Evolutionary conservation across 2,113 vertebrate genomes (phyloP).

Genomic region (Hypanus sabinus): DNA sequence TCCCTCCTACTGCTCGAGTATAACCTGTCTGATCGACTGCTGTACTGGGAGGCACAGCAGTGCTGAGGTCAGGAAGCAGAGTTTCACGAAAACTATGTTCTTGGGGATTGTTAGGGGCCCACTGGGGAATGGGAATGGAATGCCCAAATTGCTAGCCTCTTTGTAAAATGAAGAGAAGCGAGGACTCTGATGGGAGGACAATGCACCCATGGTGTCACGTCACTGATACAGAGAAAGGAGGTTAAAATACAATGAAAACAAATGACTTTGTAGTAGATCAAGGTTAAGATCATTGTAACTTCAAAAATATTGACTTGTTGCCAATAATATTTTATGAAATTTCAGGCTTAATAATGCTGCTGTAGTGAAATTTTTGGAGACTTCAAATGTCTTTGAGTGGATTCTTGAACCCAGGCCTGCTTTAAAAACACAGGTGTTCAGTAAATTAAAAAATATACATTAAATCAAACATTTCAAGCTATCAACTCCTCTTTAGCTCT

Average conservation of each 20-base stretch:
- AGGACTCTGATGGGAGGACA: background rate
- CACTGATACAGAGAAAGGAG: background rate
- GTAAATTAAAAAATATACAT: background rate
- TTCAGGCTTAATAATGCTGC: background rate
- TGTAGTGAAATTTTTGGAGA: background rate
- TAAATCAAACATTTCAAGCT: background rate
- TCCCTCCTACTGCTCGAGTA: background rate
- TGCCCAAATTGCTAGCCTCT: background rate
- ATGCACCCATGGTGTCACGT: background rate
- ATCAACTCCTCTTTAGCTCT: background rate
- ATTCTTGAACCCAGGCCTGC: background rate
- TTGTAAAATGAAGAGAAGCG: background rate
- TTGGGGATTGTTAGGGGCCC: background rate
- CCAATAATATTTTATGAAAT: background rate
- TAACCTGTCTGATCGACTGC: background rate
- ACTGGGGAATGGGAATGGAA: background rate
- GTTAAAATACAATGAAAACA: background rate
- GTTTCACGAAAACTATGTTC: background rate
- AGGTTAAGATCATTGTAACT: constrained; percentile 16
- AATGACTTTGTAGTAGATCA: background rate
- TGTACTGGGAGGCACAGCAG: background rate
- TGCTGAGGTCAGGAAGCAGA: background rate
- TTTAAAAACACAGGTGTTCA: background rate
- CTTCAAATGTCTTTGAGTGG: background rate
- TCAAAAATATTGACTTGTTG: background rate